A percentile compares a stretch with the other conserved stretches of the same genome.
These are phyloP conservation scores for Peromyscus maniculatus DNA, from an alignment of 2,113 vertebrate genomes.

Conservation along the genomic window DNA sequence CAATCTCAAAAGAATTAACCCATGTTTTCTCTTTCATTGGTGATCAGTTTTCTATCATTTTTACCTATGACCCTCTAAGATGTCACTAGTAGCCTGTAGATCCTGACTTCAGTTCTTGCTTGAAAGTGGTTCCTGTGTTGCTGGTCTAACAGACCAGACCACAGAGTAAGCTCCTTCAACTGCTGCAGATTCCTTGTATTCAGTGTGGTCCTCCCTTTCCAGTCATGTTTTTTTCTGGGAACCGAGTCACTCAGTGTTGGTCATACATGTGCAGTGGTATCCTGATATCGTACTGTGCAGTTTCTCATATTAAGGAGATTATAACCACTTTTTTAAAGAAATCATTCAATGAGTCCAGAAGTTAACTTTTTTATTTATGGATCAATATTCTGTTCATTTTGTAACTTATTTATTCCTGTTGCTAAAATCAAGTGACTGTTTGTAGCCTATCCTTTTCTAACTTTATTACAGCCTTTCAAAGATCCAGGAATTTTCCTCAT, in stretches of 20 bases:
- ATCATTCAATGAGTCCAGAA: neutral
- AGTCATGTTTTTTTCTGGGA: fast-evolving
- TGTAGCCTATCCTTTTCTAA: neutral
- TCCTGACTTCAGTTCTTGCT: neutral
- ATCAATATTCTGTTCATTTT: conserved; percentile 29
- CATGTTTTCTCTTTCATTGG: neutral
- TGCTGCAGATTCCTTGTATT: neutral
- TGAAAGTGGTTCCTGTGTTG: neutral
- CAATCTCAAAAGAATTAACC: neutral
- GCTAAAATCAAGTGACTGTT: neutral
- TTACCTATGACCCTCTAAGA: neutral
- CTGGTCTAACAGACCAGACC: neutral
- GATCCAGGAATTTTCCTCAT: neutral
- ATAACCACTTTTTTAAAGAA: neutral
- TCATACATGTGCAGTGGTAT: fast-evolving
- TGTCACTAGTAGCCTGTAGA: neutral
- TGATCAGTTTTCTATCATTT: neutral
- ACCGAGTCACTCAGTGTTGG: neutral
- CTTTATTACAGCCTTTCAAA: neutral
- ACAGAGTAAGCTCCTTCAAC: neutral
- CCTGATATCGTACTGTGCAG: neutral
- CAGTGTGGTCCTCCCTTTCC: neutral
- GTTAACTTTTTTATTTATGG: neutral
- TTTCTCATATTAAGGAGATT: neutral
- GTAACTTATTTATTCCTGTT: neutral